phyloP scores from a whole-genome alignment of 2,888 invertebrate species.

The Fragum whitleyi region DNA sequence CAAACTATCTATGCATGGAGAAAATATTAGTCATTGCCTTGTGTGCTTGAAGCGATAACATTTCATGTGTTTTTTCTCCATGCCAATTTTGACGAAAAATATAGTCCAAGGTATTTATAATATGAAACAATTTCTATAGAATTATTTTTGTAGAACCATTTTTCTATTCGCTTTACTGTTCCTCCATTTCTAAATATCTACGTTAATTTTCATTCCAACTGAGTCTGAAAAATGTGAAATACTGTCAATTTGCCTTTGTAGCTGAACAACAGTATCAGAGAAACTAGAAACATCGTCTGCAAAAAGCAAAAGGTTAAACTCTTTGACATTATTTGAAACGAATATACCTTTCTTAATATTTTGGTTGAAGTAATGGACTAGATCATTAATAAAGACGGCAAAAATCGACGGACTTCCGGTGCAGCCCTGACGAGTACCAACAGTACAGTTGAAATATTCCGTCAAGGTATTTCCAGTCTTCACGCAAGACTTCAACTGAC shows the following conservation, averaged over 20 bases:
- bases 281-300: too few relatives aligned
- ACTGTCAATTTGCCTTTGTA: conserved; percentile 21
- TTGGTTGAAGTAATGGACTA: conserved; percentile 3
- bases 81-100: conserved; percentile 16
- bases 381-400: conserved; percentile 26
- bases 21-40: background rate
- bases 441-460: background rate
- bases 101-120: conserved; percentile 32
- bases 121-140: conserved; percentile 15
- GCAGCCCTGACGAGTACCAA: conserved; percentile 18
- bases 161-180: conserved; percentile 10
- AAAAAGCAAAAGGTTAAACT: background rate
- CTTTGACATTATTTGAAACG: conserved; percentile 14
- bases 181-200: background rate
- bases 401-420: conserved; percentile 21
- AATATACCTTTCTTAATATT: conserved; percentile 17
- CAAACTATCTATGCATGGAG: background rate
- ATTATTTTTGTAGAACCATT: conserved; percentile 16
- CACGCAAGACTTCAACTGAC: background rate
- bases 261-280: too few relatives aligned
- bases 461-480: background rate
- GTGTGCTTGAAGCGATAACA: too few relatives aligned
- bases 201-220: conserved; percentile 26
- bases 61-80: background rate
- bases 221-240: conserved; percentile 17